Base-by-base conservation (phyloP, 2,797 vertebrate species). In the Pelodytes ibericus region DNA sequence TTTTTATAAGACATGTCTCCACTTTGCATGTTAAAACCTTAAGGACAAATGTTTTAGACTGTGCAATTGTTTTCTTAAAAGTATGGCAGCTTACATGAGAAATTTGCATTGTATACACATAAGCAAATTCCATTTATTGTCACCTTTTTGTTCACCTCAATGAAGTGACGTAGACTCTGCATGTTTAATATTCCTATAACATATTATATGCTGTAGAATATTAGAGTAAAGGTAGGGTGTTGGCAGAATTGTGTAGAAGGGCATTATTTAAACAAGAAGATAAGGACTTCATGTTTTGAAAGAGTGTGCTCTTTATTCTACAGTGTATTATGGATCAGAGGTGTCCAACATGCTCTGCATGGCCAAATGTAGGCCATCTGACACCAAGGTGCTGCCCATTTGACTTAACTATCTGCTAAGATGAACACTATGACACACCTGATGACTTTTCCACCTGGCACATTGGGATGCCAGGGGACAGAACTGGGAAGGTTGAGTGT, bases 131-230 rank as follows among this genome's bases (percentile, higher is more conserved):
- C 27, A 66, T 77, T 41, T 63, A 44, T 63, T 72, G 62, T 62
- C 69, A 59, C 63, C 70, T 72, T 62, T 72, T 44, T 44, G 72
- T 61, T 77, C 76, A 78, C 63, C 76, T 67, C 72, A 78, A 78
- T 72, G 67, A 59, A 67, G 56, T 68, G 70, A 29, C 61, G 57
- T 72, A 59, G 75, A 20, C 61, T 72, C 63, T 72, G 63, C 63
- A 67, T 72, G 53, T 67, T 72, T 72, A 72, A 78, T 78, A 78
- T 72, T 78, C 76, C 72, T 68, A 72, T 61, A 68, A 67, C 72
- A 63, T 78, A 70, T 72, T 67, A 72, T 68, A 68, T 64, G 27
- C 61, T 36, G 71, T 53, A 60, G 76, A 72, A 72, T 47, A 65
- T 51, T 71, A 73, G 29, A 67, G 44, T 65, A 72, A 72, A 44